phyloP scores from a whole-genome alignment of 2,888 invertebrate genomes.

The Trypoxylon attenuatum region DNA sequence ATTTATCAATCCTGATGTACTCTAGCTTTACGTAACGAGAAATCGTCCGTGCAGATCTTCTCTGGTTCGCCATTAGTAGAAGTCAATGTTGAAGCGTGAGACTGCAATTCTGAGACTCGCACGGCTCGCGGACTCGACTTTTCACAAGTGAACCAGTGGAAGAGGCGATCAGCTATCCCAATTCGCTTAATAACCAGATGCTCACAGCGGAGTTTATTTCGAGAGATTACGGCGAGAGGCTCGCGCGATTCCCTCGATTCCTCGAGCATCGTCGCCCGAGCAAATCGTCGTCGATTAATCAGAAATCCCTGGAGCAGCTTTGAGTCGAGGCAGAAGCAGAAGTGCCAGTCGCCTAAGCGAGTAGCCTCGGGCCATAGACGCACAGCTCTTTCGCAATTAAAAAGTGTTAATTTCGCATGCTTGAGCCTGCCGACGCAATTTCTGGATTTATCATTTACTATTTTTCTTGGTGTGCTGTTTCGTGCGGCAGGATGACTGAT shows the following conservation, averaged over 20 bases:
- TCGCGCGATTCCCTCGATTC: constrained; percentile 38
- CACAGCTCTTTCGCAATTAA: constrained; percentile 49
- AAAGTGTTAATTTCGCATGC: constrained; percentile 46
- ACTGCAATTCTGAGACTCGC: no score
- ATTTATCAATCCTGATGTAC: no score
- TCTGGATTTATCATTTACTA: constrained; percentile 38
- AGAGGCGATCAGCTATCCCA: no score
- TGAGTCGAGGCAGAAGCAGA: not conserved
- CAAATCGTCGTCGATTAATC: constrained; percentile 57
- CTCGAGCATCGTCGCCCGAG: constrained; percentile 32
- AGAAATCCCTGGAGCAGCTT: constrained; percentile 44
- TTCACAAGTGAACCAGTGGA: no score
- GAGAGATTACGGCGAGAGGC: constrained; percentile 24
- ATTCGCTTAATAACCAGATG: constrained; percentile 6
- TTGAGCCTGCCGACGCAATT: constrained; percentile 27
- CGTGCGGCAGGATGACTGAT: not conserved
- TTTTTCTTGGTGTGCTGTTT: constrained; percentile 17
- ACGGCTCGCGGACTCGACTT: no score
- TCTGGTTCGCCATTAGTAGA: no score
- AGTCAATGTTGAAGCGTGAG: no score
- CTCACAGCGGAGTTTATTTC: constrained; percentile 25
- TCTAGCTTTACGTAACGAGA: no score
- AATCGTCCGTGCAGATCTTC: no score
- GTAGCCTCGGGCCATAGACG: constrained; percentile 27
- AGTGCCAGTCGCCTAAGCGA: not conserved